These are phyloP conservation scores for Porphyrio hochstetteri DNA, from an alignment of 2,113 vertebrate species.

Conservation along the genomic window DNA sequence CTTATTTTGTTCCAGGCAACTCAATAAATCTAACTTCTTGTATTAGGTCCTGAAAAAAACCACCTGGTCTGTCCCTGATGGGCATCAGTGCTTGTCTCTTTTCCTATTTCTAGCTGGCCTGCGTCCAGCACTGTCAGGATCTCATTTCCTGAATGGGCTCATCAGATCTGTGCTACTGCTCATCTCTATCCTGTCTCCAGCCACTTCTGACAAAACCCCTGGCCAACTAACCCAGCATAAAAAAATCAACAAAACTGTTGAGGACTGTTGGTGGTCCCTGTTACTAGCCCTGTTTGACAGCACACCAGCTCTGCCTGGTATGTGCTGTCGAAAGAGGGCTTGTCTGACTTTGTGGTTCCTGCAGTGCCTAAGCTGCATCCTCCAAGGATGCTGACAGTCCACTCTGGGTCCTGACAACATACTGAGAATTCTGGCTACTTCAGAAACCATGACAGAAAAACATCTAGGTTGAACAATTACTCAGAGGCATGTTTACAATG, in stretches of 20 bases:
- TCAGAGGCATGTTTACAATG: background rate
- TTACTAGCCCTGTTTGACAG: too few species aligned
- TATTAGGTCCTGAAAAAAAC: background rate
- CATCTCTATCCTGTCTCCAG: background rate
- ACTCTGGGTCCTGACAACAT: background rate
- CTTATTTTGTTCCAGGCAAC: background rate
- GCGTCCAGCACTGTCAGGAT: too few species aligned
- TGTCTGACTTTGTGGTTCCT: accelerated
- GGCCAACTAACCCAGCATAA: background rate
- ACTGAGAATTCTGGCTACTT: background rate
- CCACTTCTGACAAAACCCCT: background rate
- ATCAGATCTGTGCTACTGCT: background rate
- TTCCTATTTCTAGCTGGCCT: background rate
- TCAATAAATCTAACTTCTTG: background rate
- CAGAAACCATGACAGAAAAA: background rate
- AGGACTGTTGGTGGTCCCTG: background rate
- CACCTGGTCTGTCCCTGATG: background rate
- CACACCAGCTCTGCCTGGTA: background rate
- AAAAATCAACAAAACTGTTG: background rate
- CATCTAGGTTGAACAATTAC: background rate
- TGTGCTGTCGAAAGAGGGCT: background rate
- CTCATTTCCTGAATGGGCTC: background rate
- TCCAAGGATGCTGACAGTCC: background rate
- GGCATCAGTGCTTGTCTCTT: background rate
- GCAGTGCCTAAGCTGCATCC: background rate